Percentiles rank a stretch among this genome's conserved stretches.
phyloP scores from a whole-genome alignment of 2,888 invertebrate species.

The Chymomyza caudatula region DNA sequence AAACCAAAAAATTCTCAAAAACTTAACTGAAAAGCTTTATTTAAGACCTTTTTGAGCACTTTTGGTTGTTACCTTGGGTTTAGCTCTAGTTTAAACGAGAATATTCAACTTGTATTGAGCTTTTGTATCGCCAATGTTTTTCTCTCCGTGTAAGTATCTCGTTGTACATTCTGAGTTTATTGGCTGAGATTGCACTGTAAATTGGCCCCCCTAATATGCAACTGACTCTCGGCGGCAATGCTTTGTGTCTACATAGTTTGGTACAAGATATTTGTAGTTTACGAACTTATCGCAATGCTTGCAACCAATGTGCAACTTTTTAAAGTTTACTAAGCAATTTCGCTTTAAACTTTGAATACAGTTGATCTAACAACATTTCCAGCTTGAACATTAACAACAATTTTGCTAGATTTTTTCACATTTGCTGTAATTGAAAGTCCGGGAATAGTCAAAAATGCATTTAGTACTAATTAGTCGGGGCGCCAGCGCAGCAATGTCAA shows the following conservation, averaged over 20 bases:
- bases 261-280: background rate
- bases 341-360: background rate
- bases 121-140: too few relatives aligned
- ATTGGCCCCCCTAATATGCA: constrained; percentile 7
- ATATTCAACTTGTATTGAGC: too few relatives aligned
- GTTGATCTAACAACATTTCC: background rate
- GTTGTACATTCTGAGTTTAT: constrained; percentile 33
- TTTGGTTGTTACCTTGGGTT: too few relatives aligned
- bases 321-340: background rate
- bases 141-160: too few relatives aligned
- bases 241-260: constrained; percentile 41
- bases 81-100: too few relatives aligned
- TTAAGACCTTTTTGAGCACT: too few relatives aligned
- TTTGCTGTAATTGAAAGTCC: background rate
- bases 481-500: background rate
- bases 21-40: too few relatives aligned
- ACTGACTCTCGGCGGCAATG: constrained; percentile 23
- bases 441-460: background rate
- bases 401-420: background rate
- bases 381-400: background rate
- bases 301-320: too few relatives aligned
- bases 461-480: background rate
- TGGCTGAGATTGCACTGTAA: constrained; percentile 28
- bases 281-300: background rate
- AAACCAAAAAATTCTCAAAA: too few relatives aligned